Evolutionary conservation across 2,888 invertebrate species (phyloP), one percentile per base, ranked within the genome.

Genomic region (Zaprionus lineosus): DNA sequence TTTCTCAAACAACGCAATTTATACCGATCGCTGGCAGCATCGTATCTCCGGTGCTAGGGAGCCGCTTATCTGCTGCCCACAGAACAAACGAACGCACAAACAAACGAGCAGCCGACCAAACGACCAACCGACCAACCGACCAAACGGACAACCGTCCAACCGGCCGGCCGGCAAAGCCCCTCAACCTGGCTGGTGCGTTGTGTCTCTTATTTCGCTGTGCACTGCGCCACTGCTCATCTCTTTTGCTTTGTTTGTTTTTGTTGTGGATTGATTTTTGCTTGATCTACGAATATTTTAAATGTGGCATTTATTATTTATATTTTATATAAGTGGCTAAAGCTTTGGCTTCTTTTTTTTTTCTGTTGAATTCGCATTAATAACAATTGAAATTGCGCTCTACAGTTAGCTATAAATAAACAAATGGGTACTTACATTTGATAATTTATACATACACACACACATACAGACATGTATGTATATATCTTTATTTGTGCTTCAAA

Each of bases 321-420:
- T 34, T 55, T 39, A 47, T 58, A 37, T 51, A 39, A 47, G 19
- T 39, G 50, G 19, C 19, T 19, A 9, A 15, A 3, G 7, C 11
- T 11, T 16, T 34, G 14, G 34, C 18, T 33, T 33, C 7, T 21
- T 3, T 7, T 3, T 33, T 28, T 8, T 66, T 58, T 82, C 57
- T 79, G 73, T 72, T 64, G 76, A 77, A 84, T 77, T 76, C 37
- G 69, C 76, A 77, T 65, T 77, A 58, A 84, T 64, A 73, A 81
- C 52, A 76, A 64, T 76, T 71, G 58, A 41, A 75, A 63, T 52
- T 60, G 51, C 57, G 57, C 63, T 69, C 68, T 52, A 56, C 55
- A 33, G 61, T 31, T 33, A 36, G 24, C 62, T 67, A 57, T 52
- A 57, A 69, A 70, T 74, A 70, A 72, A 67, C 52, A 74, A 69